A percentile compares a stretch with the other conserved stretches of the same genome.
Conservation (phyloP, 2,888 invertebrate species). For the Actias luna region DNA sequence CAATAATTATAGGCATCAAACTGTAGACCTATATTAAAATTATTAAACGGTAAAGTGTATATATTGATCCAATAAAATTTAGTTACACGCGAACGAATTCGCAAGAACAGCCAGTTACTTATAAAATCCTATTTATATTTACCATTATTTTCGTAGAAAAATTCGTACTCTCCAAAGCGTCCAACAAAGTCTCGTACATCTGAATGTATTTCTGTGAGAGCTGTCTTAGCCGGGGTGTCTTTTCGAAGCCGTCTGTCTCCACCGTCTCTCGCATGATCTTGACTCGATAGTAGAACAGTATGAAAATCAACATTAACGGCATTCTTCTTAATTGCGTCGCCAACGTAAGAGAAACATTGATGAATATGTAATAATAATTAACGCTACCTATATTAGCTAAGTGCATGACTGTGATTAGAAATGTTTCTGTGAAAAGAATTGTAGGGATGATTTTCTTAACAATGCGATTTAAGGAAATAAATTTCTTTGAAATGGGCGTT, state of each 20-base stretch:
- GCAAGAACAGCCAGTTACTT: no score
- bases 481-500: not conserved
- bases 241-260: conserved; percentile 13
- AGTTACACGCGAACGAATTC: no score
- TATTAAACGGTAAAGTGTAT: no score
- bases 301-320: not conserved
- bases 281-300: not conserved
- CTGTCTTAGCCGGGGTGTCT: conserved; percentile 14
- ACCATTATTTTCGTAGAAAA: not conserved
- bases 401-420: not conserved
- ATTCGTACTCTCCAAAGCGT: not conserved
- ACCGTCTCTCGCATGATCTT: not conserved
- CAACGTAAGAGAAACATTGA: not conserved
- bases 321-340: not conserved
- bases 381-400: not conserved
- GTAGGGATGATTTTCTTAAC: not conserved
- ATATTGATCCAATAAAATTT: no score
- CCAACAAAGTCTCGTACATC: conserved; percentile 25
- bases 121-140: no score
- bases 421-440: not conserved
- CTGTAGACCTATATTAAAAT: no score
- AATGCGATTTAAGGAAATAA: not conserved
- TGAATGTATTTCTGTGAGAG: conserved; percentile 28
- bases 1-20: no score
- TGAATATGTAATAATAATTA: not conserved